These are phyloP conservation scores for Scolanthus callimorphus DNA, from an alignment of 92 coral and sea anemone species.

Conservation along the genomic window DNA sequence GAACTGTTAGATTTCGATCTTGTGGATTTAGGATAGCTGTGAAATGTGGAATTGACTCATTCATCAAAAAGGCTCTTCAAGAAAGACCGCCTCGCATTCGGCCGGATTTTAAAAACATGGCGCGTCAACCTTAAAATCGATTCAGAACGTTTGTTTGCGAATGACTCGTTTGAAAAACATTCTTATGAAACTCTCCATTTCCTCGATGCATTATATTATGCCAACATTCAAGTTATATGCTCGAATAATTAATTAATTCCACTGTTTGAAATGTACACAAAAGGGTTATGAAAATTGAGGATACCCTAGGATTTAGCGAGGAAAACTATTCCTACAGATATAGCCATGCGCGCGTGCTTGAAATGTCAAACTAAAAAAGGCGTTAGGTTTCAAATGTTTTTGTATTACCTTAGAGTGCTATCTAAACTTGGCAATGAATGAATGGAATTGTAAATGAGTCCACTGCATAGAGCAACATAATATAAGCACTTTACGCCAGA, in stretches of 20 bases:
- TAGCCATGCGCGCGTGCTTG: not conserved
- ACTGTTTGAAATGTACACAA: slow-evolving; percentile 1
- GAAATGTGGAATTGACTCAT: not conserved
- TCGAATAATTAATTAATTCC: slow-evolving; percentile 2
- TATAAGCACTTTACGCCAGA: not conserved
- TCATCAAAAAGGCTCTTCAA: not conserved
- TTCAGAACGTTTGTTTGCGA: no score
- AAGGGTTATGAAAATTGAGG: not conserved
- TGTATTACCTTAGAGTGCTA: not conserved
- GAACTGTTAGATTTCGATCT: slow-evolving; percentile 10
- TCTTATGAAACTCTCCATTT: not conserved
- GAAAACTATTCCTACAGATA: not conserved
- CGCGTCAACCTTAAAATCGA: no score
- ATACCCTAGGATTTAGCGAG: not conserved
- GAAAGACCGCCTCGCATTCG: not conserved
- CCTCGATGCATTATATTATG: not conserved
- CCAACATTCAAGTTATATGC: not conserved
- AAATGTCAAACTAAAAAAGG: not conserved
- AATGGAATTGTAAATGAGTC: no score
- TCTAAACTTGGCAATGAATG: no score
- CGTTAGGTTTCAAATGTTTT: not conserved
- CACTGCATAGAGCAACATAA: not conserved
- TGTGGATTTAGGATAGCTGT: slow-evolving; percentile 33
- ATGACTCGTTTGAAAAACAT: no score
- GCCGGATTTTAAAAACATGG: no score